Evolutionary conservation across 1,140 invertebrate genomes (phyloP).

Genomic region (Aphaenogaster floridana): DNA sequence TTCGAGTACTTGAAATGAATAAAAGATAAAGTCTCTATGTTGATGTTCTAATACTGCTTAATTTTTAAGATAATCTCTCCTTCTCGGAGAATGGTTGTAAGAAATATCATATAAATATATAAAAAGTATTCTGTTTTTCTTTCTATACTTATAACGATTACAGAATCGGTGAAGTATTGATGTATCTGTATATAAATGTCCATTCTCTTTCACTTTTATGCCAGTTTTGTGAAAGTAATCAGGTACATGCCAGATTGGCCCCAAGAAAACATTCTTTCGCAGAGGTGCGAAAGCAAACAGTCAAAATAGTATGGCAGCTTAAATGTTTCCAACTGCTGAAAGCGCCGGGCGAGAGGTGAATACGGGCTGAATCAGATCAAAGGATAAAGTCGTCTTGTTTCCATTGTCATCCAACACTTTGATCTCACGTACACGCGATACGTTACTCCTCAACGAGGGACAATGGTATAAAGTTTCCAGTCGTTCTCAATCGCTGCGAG

Average conservation of each 20-base stretch:
- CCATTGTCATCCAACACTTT: slow-evolving; percentile 54
- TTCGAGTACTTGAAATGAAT: slow-evolving; percentile 49
- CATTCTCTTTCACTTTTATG: neutral
- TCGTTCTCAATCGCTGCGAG: slow-evolving; percentile 60
- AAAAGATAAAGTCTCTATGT: neutral
- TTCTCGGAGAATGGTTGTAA: neutral
- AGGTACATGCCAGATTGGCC: neutral
- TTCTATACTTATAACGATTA: neutral
- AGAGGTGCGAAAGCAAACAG: slow-evolving; percentile 23
- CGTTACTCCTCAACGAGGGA: slow-evolving; percentile 39
- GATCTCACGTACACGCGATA: slow-evolving; percentile 64
- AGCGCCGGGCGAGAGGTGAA: slow-evolving; percentile 53
- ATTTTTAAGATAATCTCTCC: neutral
- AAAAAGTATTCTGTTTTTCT: neutral
- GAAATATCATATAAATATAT: neutral
- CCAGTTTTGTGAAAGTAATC: slow-evolving; percentile 4
- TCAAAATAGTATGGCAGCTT: slow-evolving; percentile 24
- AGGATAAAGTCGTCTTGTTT: slow-evolving; percentile 28
- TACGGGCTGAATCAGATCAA: slow-evolving; percentile 36
- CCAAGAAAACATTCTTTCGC: slow-evolving; percentile 26
- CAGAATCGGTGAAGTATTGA: neutral
- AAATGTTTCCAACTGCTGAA: slow-evolving; percentile 55
- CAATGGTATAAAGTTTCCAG: slow-evolving; percentile 68
- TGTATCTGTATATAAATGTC: neutral
- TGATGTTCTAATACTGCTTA: neutral